Base-by-base conservation (phyloP, 2,888 invertebrate species). In the Drosophila lacicola region DNA sequence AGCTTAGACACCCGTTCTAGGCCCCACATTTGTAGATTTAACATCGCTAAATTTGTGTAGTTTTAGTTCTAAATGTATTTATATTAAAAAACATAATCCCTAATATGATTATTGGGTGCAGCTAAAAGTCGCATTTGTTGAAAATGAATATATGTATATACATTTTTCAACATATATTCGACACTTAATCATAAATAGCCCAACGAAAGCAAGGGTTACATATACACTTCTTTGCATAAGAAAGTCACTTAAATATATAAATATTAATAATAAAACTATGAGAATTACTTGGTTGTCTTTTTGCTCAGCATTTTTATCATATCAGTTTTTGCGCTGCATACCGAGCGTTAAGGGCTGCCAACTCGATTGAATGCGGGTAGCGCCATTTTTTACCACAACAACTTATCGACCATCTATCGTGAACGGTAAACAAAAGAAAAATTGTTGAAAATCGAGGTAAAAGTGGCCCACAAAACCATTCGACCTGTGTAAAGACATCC, bases 361-460 rank as follows among this genome's bases (percentile, higher is more conserved):
- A 77, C 57, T 55, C 19, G 25, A 0, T 42, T n/a, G 1, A 51
- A 46, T 25, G 10, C 10, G 0, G 1, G 8, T 13, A 46, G 2
- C 46, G 13, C 41, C 34, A 21, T 42, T 70, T 45, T 37, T 25
- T 0, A 19, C 37, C 49, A 14, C 19, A 14, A 42, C 4, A 60
- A 34, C 10, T 39, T 51, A 62, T 55, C 58, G 51, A 49, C 46
- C 8, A 47, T 17, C 33, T 56, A 70, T 56, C 63, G 70, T 13
- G 58, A 42, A 58, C 37, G 55, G 76, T 75, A 73, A 73, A 73
- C 73, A 73, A 70, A 60, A 49, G 54, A 70, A 36, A 47, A 61
- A 34, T 78, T 37, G 55, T 47, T 33, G 36, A 37, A 42, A 42
- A 13, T 1, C 14, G 9, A 6, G n/a, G 6, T 3, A 29, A 51